These are phyloP conservation scores for Acromyrmex echinatior DNA, from an alignment of 1,140 invertebrate genomes.

Conservation along the genomic window DNA sequence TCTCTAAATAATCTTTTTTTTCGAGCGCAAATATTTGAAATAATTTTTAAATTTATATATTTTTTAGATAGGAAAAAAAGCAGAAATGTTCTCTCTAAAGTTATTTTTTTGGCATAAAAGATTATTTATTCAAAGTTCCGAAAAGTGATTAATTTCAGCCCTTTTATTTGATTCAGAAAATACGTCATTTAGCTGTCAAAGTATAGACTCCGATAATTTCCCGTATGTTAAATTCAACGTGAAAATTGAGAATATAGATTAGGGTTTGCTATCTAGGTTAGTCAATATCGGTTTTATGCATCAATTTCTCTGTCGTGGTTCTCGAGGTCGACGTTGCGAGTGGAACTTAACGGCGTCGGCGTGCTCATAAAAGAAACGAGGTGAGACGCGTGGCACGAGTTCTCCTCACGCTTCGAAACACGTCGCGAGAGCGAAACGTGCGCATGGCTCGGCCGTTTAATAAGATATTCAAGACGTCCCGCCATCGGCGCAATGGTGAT, in stretches of 20 bases:
- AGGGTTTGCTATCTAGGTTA: slow-evolving; percentile 1
- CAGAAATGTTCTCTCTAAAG: not conserved
- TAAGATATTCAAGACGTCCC: slow-evolving; percentile 65
- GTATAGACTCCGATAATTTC: not conserved
- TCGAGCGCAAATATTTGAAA: not conserved
- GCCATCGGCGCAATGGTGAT: slow-evolving; percentile 40
- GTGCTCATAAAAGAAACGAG: slow-evolving; percentile 51
- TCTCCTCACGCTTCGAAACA: slow-evolving; percentile 47
- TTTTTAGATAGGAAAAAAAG: not conserved
- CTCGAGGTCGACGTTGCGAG: slow-evolving; percentile 10
- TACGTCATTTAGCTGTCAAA: not conserved
- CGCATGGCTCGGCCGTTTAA: slow-evolving; percentile 47
- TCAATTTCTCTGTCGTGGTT: slow-evolving; percentile 36
- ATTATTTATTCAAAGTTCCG: not conserved
- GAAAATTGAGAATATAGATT: slow-evolving; percentile 23
- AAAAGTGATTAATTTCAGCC: not conserved
- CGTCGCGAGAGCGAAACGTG: slow-evolving; percentile 50
- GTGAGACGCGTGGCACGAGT: slow-evolving; percentile 53
- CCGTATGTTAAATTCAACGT: not conserved
- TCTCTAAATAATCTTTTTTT: not conserved
- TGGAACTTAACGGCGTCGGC: slow-evolving; percentile 21
- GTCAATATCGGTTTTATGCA: slow-evolving; percentile 30
- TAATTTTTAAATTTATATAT: not conserved
- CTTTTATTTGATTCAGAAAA: not conserved
- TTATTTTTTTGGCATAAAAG: not conserved